Conservation (phyloP, 2,113 vertebrate genomes). For the Microcebus griseorufus region DNA sequence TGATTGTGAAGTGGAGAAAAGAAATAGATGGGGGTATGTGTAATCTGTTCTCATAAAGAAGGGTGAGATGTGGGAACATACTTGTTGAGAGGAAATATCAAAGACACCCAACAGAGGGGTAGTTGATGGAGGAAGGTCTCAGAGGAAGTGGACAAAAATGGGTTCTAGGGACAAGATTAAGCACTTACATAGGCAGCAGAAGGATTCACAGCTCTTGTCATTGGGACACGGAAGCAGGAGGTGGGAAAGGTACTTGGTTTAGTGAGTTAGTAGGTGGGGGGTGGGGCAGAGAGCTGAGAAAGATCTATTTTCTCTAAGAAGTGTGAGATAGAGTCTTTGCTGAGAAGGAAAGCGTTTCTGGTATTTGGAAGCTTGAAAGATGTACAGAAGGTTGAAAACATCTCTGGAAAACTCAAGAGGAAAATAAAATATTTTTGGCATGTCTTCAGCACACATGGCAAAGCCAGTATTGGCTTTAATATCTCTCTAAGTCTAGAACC, state of each 20-base stretch:
- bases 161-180: background rate
- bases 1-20: background rate
- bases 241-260: background rate
- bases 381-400: background rate
- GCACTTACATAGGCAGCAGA: background rate
- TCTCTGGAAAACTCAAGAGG: background rate
- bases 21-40: background rate
- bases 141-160: background rate
- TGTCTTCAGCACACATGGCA: background rate
- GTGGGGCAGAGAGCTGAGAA: background rate
- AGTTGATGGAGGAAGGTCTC: background rate
- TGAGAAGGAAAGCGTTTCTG: background rate
- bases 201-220: background rate
- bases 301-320: background rate
- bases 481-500: background rate
- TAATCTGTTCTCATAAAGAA: background rate
- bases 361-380: background rate
- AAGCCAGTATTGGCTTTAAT: background rate
- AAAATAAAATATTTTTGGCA: background rate
- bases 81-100: background rate
- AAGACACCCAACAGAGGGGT: background rate
- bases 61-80: background rate
- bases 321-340: background rate
- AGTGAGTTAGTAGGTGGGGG: background rate
- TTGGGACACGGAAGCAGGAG: background rate